These are phyloP conservation scores for Diplolepis rosae DNA, from an alignment of 2,888 invertebrate genomes.

Conservation along the genomic window DNA sequence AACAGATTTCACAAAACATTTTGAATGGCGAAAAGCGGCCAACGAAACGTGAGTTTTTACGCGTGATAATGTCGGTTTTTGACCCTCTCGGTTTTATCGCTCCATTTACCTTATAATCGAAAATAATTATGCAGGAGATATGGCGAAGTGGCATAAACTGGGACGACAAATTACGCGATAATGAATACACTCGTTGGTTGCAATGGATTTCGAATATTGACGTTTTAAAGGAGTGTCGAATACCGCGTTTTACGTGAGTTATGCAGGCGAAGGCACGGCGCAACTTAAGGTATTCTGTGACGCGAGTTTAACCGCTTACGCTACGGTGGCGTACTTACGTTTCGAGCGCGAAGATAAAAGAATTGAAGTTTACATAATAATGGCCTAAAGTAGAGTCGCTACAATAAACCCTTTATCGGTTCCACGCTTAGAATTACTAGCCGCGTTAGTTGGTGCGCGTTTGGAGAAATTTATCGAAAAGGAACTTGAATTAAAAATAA, in stretches of 20 bases:
- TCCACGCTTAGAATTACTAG: no score
- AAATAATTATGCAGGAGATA: slow-evolving; percentile 55
- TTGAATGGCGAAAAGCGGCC: slow-evolving; percentile 20
- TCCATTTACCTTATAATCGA: slow-evolving; percentile 47
- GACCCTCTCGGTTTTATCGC: slow-evolving; percentile 58
- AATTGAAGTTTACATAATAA: no score
- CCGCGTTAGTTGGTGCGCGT: no score
- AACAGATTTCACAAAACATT: neutral
- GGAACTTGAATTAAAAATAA: no score
- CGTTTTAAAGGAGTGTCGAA: slow-evolving; percentile 33
- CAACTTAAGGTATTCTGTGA: slow-evolving; percentile 54
- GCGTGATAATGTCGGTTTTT: slow-evolving; percentile 56
- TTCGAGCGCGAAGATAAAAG: no score
- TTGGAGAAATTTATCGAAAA: no score
- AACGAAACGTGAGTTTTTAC: slow-evolving; percentile 45
- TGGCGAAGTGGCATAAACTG: slow-evolving; percentile 50
- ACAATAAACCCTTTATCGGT: no score
- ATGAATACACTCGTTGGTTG: slow-evolving; percentile 41
- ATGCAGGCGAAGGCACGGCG: neutral
- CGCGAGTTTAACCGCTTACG: no score
- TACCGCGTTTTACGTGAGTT: slow-evolving; percentile 35
- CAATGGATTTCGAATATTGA: slow-evolving; percentile 48
- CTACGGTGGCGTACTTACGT: no score
- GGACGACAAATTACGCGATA: slow-evolving; percentile 44
- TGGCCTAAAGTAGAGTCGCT: no score